Base-by-base conservation (phyloP, 2,888 invertebrate genomes). In the Apodemia duryi region DNA sequence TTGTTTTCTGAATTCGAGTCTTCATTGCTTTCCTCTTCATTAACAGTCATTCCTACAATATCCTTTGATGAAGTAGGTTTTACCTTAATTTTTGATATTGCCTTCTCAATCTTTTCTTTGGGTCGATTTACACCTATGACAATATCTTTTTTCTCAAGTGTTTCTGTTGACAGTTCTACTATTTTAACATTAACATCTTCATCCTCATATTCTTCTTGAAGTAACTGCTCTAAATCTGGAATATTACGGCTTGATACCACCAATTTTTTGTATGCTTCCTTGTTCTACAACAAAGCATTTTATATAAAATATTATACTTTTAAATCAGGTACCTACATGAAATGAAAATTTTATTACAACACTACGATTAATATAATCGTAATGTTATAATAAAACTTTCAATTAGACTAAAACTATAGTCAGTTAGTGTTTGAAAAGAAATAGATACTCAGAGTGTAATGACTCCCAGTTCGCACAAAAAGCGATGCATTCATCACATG, bases 151-250 rank as follows among this genome's bases (percentile, higher is more conserved):
- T 94, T 93, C n/a, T 95, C 94, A 57, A 96, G 85, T 64, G 95
- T 95, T 67, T 94, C 94, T 52, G 95, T 88, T 28, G 95, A 94
- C 9, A 97, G 83, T 79, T 97, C 96, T 0, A 95, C 93, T 68
- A 97, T 95, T 89, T 95, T 96, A 0, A 97, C 96, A 71, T 95
- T 95, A 0, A 96, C 96, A 79, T 95, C 94, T 52, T 95, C 95
- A 74, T 95, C 94, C 82, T 96, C 95, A 83, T 95, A 96, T 75
- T 96, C 95, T 61, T 95, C 94, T 74, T 94, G 92, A 6, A 95
- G 83, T 64, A 95, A 82, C 74, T 95, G 92, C 77, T 95, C 94
- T 70, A 95, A 83, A 77, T 95, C 95, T 57, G 95, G 95, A 71
- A 95, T 91, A 0, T 95, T 94, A 63, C 95, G 93, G 75, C 93